Base-by-base conservation (phyloP, 2,113 vertebrate species). In the Lycocorax pyrrhopterus region DNA sequence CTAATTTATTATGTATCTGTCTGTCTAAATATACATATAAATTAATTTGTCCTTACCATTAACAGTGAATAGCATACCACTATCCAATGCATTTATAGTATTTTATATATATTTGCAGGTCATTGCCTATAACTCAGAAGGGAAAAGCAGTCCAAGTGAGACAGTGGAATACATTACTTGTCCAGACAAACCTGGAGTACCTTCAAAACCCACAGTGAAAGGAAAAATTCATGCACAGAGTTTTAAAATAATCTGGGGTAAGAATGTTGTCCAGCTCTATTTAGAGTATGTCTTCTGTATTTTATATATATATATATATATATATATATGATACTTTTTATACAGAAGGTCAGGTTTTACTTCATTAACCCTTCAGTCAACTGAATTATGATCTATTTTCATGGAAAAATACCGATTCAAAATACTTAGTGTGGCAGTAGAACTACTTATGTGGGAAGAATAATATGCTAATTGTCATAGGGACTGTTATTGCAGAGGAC, bases 171-270 rank as follows among this genome's bases (percentile, higher is more conserved):
- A 99, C 80, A 96, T 98, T 93, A 99, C 99, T 15, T 98, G 98
- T 89, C 99, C 99, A 75, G 99, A 99, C 96, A 98, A 98, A 92
- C 99, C 99, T 53, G 97, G 98, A 94, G 96, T 97, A 89, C 99
- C 99, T 94, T 97, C 97, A 97, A 99, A 98, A 94, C 99, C 98
- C 37, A 92, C 98, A 62, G 97, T 99, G 95, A 99, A 98, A 98
- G 99, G 99, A 90, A 98, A 98, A 97, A 98, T 99, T 84, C 98
- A 98, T 67, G 98, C 99, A 96, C 98, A 98, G 92, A 98, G 97
- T 97, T 99, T 99, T 97, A 99, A 98, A 96, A 97, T 99, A 97
- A 97, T 96, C 87, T 99, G 99, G 99, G 99, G 99, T 99, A 98
- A 98, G 98, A 84, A 66, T 58, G 47, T 81, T 58, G 29, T 55